Evolutionary conservation across 2,888 invertebrate genomes (phyloP).

Genomic region (Steinernema carpocapsae): DNA sequence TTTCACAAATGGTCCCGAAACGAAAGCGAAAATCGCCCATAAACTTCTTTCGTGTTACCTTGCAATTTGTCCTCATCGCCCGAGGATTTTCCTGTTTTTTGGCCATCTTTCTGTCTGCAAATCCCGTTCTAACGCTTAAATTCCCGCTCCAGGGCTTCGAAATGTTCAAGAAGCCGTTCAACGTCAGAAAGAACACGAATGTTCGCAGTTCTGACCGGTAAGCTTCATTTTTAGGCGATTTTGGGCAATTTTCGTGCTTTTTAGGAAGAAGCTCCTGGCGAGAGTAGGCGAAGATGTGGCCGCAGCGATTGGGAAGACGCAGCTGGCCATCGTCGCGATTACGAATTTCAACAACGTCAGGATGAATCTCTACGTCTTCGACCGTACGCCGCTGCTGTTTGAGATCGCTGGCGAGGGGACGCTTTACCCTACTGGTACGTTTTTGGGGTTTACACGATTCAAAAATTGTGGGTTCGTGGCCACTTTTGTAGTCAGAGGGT

Average conservation of each 20-base stretch:
- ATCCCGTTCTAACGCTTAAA: too few relatives aligned
- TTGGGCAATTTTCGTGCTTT: constrained; percentile 8
- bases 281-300: constrained; percentile 36
- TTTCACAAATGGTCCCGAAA: constrained; percentile 28
- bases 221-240: constrained; percentile 32
- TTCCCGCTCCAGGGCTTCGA: too few relatives aligned
- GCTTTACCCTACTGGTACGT: constrained; percentile 41
- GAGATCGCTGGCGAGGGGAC: constrained; percentile 49
- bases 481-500: too few relatives aligned
- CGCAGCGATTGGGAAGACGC: constrained; percentile 38
- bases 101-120: too few relatives aligned
- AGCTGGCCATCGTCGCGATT: constrained; percentile 38
- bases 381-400: constrained; percentile 59
- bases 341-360: constrained; percentile 45
- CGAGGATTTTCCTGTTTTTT: too few relatives aligned
- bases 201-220: constrained; percentile 62
- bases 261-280: constrained; percentile 43
- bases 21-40: not conserved
- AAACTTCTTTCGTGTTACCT: not conserved
- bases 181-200: constrained; percentile 60
- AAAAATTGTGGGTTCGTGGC: too few relatives aligned
- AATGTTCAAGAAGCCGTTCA: constrained; percentile 64
- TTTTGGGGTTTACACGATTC: not conserved
- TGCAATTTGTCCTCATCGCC: too few relatives aligned
- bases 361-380: constrained; percentile 57